phyloP scores from a whole-genome alignment of 2,888 invertebrate genomes.

The Meteorus cinctellus region DNA sequence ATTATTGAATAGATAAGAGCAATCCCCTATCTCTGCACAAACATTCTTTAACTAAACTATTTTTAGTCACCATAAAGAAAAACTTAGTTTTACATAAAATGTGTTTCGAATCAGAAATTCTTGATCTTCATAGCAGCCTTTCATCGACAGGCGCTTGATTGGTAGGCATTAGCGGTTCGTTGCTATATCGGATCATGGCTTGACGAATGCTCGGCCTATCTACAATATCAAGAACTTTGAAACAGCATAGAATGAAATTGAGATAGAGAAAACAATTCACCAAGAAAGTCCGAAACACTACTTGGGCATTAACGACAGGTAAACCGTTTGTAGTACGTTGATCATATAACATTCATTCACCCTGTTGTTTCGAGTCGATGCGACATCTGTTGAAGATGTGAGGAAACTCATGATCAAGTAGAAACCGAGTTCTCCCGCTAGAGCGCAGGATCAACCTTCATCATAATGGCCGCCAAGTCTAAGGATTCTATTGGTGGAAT shows the following conservation, averaged over 20 bases:
- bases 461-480: slow-evolving; percentile 63
- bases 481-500: slow-evolving; percentile 72
- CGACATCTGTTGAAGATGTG: slow-evolving; percentile 63
- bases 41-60: not conserved
- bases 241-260: slow-evolving; percentile 21
- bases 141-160: not conserved
- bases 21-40: not conserved
- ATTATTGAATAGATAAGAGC: not conserved
- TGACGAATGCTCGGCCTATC: slow-evolving; percentile 31
- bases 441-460: slow-evolving; percentile 62
- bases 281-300: not conserved
- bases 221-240: slow-evolving; percentile 36
- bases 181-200: slow-evolving; percentile 34
- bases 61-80: not conserved
- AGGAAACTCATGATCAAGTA: slow-evolving; percentile 49
- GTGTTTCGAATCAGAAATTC: not conserved
- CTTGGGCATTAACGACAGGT: not conserved
- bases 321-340: not conserved
- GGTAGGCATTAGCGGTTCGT: not conserved
- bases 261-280: not conserved
- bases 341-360: slow-evolving; percentile 1
- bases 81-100: not conserved
- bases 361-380: slow-evolving; percentile 48
- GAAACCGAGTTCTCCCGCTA: slow-evolving; percentile 57
- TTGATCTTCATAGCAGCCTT: not conserved